These are phyloP conservation scores for Oreochromis niloticus DNA, from an alignment of 2,113 vertebrate genomes.

Conservation along the genomic window DNA sequence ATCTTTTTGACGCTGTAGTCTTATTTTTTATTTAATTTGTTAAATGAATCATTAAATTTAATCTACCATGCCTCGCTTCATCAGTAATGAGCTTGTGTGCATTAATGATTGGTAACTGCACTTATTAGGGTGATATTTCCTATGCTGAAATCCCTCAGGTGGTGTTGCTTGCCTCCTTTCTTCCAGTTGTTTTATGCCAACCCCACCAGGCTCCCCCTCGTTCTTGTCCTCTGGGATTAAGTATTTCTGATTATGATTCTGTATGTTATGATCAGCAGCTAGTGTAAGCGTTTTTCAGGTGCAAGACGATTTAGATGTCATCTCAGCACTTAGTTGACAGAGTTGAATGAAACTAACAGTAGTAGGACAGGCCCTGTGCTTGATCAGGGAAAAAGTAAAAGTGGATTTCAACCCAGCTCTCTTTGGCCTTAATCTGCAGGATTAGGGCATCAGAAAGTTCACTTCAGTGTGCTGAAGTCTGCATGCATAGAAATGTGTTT, in stretches of 20 bases:
- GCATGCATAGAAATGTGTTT: not conserved
- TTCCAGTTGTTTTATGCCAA: not conserved
- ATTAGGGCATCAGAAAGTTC: constrained; percentile 52
- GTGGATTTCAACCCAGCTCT: constrained; percentile 40
- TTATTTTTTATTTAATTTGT: not conserved
- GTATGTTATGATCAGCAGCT: no score
- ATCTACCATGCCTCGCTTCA: not conserved
- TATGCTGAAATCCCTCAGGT: not conserved
- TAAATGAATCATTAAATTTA: not conserved
- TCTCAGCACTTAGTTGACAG: not conserved
- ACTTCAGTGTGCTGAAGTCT: not conserved
- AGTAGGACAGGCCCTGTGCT: not conserved
- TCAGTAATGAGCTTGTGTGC: not conserved
- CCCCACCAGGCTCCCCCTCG: not conserved
- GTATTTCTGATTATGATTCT: no score
- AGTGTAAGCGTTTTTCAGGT: not conserved
- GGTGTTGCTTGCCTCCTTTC: not conserved
- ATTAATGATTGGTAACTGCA: not conserved
- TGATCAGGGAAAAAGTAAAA: constrained; percentile 42
- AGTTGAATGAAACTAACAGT: not conserved
- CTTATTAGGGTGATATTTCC: not conserved
- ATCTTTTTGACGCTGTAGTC: not conserved
- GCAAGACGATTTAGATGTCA: not conserved
- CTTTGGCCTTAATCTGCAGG: constrained; percentile 71
- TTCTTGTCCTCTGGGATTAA: not conserved